Evolutionary conservation across 2,888 invertebrate species (phyloP).

Genomic region (Cancer borealis): DNA sequence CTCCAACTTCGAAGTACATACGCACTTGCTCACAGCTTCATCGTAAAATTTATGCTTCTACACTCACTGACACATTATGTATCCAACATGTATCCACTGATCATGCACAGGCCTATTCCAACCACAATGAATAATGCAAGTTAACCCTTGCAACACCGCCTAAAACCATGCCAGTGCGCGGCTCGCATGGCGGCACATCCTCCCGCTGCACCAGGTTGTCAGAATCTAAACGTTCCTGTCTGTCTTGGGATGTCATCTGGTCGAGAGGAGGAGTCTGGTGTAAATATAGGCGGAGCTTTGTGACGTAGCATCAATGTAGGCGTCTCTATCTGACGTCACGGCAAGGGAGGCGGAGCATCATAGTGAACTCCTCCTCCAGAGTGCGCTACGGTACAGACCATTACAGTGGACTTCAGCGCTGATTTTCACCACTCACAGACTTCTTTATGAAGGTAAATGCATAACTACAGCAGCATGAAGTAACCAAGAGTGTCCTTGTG

Average conservation of each 20-base stretch:
- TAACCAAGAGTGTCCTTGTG: not conserved
- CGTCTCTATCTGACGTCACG: constrained; percentile 56
- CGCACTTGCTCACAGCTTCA: constrained; percentile 70
- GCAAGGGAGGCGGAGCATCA: constrained; percentile 52
- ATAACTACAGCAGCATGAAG: not conserved
- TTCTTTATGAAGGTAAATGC: constrained; percentile 59
- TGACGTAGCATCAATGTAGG: constrained; percentile 63
- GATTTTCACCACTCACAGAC: constrained; percentile 26
- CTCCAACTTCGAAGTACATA: constrained; percentile 69
- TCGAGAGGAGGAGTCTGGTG: constrained; percentile 70
- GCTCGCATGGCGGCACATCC: constrained; percentile 76
- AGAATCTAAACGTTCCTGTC: constrained; percentile 77
- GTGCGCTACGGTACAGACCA: constrained; percentile 62
- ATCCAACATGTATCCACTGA: constrained; percentile 74
- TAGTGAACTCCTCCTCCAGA: constrained; percentile 67
- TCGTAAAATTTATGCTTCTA: constrained; percentile 68
- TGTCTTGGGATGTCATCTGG: constrained; percentile 77
- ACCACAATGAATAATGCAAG: constrained; percentile 66
- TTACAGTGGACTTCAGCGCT: not conserved
- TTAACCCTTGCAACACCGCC: constrained; percentile 72
- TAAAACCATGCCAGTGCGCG: constrained; percentile 73
- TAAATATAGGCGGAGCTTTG: constrained; percentile 71
- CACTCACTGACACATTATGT: constrained; percentile 75
- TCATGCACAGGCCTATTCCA: constrained; percentile 72
- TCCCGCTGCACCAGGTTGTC: constrained; percentile 77